Base-by-base conservation (phyloP, 2,888 invertebrate genomes). In the Sesia apiformis region DNA sequence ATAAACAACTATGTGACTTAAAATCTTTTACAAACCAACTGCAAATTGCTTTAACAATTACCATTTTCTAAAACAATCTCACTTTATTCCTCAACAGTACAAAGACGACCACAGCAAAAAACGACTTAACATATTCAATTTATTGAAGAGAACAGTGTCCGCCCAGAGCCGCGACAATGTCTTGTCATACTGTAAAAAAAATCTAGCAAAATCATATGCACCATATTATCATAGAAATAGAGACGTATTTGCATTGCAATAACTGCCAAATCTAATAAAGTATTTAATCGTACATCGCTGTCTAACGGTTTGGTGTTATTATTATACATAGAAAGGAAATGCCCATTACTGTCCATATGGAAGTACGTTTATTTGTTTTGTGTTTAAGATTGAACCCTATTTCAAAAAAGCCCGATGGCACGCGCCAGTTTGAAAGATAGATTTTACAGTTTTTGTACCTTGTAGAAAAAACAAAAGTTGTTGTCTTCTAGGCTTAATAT, bases 81-180 rank as follows among this genome's bases (percentile, higher is more conserved):
- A 55, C 57, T 56, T 61, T 54, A 56, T 57, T 52, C 7, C 53
- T 43, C 51, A 54, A 53, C 63, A 55, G 70, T 76, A 73, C 74
- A 49, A 50, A 40, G 53, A 54, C 55, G 64, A 60, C 58, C 59
- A 56, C 57, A 52, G 71, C 69, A 79, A 81, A 80, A 80, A 79
- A 72, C 61, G 55, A 59, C 71, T 81, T 80, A 74, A 67, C 79
- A 81, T 81, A 81, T 78, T 78, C 78, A 78, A 79, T 78, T 74
- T 76, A 69, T 69, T 58, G 66, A 65, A 56, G 57, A 60, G 64
- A 62, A 63, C 62, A 65, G 62, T 63, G 65, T 65, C 68, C 72
- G 71, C 69, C 69, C 70, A 65, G 62, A 57, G 72, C 65, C 73
- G 57, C 59, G 65, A 61, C 63, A 50, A 38, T 50, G 23, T 50